phyloP scores from a whole-genome alignment of 1,140 invertebrate genomes.

The Bombus consobrinus region DNA sequence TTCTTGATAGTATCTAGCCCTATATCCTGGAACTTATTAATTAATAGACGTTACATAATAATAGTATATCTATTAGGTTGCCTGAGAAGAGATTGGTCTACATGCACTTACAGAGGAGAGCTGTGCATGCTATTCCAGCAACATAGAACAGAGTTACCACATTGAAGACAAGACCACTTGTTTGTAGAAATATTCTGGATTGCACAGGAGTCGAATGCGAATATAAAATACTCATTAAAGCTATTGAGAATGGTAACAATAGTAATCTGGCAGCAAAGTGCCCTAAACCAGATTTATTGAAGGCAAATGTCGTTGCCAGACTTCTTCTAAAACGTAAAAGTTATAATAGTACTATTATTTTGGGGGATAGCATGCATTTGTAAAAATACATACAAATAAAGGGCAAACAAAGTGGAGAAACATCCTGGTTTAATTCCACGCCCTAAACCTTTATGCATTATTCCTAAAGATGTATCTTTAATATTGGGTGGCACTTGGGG shows the following conservation, averaged over 20 bases:
- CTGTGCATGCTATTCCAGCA: constrained; percentile 90
- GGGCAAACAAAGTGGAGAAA: constrained; percentile 87
- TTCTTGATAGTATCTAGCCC: constrained; percentile 96
- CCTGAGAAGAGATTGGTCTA: background rate
- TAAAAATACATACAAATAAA: constrained; percentile 87
- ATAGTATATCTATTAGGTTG: background rate
- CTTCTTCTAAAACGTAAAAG: constrained; percentile 85
- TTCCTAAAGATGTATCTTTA: constrained; percentile 73
- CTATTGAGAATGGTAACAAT: constrained; percentile 89
- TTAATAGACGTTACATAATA: background rate
- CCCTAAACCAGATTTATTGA: constrained; percentile 88
- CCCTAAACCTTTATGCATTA: constrained; percentile 76
- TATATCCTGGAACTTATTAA: constrained; percentile 89
- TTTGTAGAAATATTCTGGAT: constrained; percentile 79
- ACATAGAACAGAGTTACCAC: constrained; percentile 90
- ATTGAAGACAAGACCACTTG: constrained; percentile 90
- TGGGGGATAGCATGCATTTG: background rate
- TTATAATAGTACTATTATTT: background rate
- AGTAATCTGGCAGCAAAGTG: constrained; percentile 89
- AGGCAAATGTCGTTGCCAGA: constrained; percentile 89
- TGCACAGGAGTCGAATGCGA: constrained; percentile 80
- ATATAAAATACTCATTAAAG: constrained; percentile 92
- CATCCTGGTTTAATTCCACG: constrained; percentile 86
- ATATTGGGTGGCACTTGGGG: constrained; percentile 79
- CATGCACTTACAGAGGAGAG: constrained; percentile 88